These are phyloP conservation scores for Drosophila sucinea DNA, from an alignment of 1,140 invertebrate species.

Conservation along the genomic window DNA sequence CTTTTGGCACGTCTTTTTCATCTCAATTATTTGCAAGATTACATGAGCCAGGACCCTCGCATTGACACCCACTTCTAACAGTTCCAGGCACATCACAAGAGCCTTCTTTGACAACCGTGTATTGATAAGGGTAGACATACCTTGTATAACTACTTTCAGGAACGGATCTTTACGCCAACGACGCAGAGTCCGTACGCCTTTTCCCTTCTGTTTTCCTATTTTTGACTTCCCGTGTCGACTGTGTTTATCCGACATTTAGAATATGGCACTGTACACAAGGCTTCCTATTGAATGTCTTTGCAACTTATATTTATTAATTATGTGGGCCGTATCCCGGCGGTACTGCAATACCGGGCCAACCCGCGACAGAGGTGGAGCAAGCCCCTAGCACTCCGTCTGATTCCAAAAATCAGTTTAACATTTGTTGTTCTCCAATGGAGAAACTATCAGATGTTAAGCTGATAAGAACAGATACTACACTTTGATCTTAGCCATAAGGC, in stretches of 20 bases:
- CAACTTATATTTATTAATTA: conserved; percentile 21
- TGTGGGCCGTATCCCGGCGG: conserved; percentile 72
- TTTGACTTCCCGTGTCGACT: no score
- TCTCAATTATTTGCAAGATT: neutral
- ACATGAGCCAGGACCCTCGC: neutral
- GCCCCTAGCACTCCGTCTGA: conserved; percentile 50
- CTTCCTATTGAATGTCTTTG: no score
- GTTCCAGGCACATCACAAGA: neutral
- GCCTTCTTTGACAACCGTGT: neutral
- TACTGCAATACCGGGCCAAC: conserved; percentile 85
- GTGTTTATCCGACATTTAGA: no score
- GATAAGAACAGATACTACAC: conserved; percentile 87
- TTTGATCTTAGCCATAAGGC: conserved; percentile 85
- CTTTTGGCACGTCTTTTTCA: neutral
- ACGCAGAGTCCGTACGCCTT: no score
- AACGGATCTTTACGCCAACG: no score
- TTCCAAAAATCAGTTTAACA: conserved; percentile 48
- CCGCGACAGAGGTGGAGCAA: conserved; percentile 58
- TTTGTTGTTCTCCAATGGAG: conserved; percentile 31
- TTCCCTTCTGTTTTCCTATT: no score
- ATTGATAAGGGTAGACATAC: neutral
- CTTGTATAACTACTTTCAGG: neutral
- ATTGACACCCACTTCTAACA: neutral
- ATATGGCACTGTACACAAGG: no score
- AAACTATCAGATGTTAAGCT: conserved; percentile 87